Evolutionary conservation across 2,113 vertebrate genomes (phyloP).

Genomic region (Strix aluco): DNA sequence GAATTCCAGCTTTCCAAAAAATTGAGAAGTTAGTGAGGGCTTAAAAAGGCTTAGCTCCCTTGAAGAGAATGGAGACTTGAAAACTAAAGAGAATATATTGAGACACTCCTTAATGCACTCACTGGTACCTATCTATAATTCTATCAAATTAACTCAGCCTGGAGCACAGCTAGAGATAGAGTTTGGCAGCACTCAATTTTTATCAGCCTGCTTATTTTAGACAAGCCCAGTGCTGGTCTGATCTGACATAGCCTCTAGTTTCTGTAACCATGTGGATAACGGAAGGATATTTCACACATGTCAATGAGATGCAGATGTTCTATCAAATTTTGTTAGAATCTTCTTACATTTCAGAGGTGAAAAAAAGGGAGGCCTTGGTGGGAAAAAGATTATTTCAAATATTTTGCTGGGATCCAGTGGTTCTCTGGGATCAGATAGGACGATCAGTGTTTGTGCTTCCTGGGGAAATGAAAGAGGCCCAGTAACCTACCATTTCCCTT

Average conservation of each 20-base stretch:
- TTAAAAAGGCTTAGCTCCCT: background rate
- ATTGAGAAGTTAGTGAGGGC: background rate
- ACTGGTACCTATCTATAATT: background rate
- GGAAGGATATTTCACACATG: background rate
- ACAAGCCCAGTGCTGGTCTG: background rate
- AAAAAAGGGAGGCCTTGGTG: background rate
- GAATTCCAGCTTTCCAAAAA: background rate
- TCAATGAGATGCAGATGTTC: background rate
- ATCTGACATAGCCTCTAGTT: background rate
- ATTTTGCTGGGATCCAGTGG: background rate
- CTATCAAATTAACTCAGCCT: background rate
- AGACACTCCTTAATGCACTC: background rate
- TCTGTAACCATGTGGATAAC: background rate
- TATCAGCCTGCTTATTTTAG: background rate
- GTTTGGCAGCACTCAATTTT: background rate
- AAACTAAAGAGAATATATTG: background rate
- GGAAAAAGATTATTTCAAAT: background rate
- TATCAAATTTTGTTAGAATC: background rate
- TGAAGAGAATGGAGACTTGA: background rate
- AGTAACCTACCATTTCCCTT: background rate
- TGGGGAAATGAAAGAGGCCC: background rate
- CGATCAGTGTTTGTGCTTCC: background rate
- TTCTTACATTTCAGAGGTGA: background rate
- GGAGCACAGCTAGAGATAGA: background rate
- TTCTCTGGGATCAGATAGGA: background rate